Evolutionary conservation across 2,888 invertebrate genomes (phyloP), one percentile per base, ranked within the genome.

Genomic region (Dynastes maya): DNA sequence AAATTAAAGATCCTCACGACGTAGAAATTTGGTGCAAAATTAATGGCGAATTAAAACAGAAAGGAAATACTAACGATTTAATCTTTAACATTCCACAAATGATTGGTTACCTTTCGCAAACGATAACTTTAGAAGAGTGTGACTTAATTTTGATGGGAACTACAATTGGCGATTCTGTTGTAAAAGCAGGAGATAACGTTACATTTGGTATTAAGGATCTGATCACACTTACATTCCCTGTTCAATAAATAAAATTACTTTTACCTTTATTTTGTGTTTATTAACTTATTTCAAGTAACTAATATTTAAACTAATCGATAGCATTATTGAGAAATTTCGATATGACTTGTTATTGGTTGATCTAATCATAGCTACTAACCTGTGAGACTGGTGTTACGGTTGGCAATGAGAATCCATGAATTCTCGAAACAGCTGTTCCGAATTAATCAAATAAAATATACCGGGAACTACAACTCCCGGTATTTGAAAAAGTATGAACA

Each of bases 131-230:
- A 79, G 94, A 95, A 83, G 91, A 92, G 13, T 93, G 93, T 79
- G 95, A 95, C 87, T 86, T 95, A 11, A 91, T 96, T 80, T 87
- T 95, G 40, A 95, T 95, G 1, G 95, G 95, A 6, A 94, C 95
- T 0, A 94, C 95, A 0, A 90, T 91, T 67, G 94, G 94, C 16
- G 92, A 94, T 16, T 91, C 92, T 0, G 91, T 91, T 0, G 91
- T 95, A 2, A 86, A 87, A 22, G 85, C 90, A 22, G 94, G 94
- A 2, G 95, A 95, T 87, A 85, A 90, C 6, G 91, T 95, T 58
- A 91, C 93, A 85, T 92, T 91, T 75, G 94, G 93, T 0, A 85
- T 91, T 64, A 88, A 83, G 80, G 86, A 89, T 77, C 53, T 90
- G 16, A 82, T 89, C n/a, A 84, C 84, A 65, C 85, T 91, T 80